Conservation (phyloP, 2,888 invertebrate species). For the Pardosa pseudoannulata region DNA sequence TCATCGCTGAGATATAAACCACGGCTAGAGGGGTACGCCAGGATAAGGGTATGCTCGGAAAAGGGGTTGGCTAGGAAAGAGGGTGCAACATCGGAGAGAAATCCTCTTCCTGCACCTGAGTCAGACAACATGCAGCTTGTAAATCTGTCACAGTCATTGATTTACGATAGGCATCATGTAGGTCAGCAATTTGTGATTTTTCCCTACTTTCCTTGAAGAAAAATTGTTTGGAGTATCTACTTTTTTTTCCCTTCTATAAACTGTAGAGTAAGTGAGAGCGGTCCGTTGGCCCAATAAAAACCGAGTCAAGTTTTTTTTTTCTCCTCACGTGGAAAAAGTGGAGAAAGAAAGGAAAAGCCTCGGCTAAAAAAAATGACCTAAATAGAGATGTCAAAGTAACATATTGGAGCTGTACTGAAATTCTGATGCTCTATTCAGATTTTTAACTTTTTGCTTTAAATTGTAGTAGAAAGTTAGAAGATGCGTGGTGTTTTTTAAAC, state of each 20-base stretch:
- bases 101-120: constrained; percentile 62
- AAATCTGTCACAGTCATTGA: constrained; percentile 52
- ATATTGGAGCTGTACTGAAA: too few relatives aligned
- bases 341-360: neutral
- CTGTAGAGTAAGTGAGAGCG: constrained; percentile 4
- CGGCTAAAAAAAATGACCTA: neutral
- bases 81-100: constrained; percentile 28
- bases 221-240: neutral
- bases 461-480: too few relatives aligned
- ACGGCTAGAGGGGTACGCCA: constrained; percentile 31
- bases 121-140: constrained; percentile 61
- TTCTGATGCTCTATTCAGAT: too few relatives aligned
- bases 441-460: too few relatives aligned
- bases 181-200: constrained; percentile 56
- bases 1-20: constrained; percentile 59
- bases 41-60: neutral
- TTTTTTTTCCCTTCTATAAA: neutral
- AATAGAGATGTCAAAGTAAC: neutral
- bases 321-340: neutral
- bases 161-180: constrained; percentile 59
- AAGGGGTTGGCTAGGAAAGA: constrained; percentile 22
- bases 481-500: too few relatives aligned
- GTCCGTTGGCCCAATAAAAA: constrained; percentile 13
- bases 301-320: neutral
- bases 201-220: constrained; percentile 15